Conservation (phyloP, 2,113 vertebrate genomes). For the Pedionomus torquatus region DNA sequence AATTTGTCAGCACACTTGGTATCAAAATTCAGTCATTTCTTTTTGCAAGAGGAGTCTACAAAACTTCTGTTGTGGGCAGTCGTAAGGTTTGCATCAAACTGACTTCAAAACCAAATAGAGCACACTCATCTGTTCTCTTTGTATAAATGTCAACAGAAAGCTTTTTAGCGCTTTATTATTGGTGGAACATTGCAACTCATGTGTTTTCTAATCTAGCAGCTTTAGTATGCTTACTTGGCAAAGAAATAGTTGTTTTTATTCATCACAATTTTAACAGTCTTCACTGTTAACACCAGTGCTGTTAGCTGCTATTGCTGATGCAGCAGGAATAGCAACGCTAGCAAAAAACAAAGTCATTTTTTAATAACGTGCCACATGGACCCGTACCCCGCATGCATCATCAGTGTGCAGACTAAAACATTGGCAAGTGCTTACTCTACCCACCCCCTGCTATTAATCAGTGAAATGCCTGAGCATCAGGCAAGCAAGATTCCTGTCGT, state of each 20-base stretch:
- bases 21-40: conserved; percentile 77
- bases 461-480: background rate
- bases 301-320: background rate
- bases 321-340: background rate
- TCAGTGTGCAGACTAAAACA: background rate
- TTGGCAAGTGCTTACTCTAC: background rate
- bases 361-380: background rate
- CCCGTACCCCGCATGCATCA: background rate
- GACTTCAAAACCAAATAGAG: conserved; percentile 40
- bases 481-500: background rate
- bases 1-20: conserved; percentile 73
- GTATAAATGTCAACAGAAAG: conserved; percentile 46
- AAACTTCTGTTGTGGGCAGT: conserved; percentile 40
- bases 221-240: conserved; percentile 51
- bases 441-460: background rate
- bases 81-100: conserved; percentile 38
- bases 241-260: conserved; percentile 51
- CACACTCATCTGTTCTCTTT: conserved; percentile 43
- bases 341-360: background rate
- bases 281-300: background rate
- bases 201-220: conserved; percentile 53
- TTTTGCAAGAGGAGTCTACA: conserved; percentile 46
- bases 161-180: conserved; percentile 62
- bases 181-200: conserved; percentile 48
- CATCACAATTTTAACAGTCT: conserved; percentile 40